These are phyloP conservation scores for Yponomeuta cagnagella DNA, from an alignment of 2,888 invertebrate species.

Conservation along the genomic window DNA sequence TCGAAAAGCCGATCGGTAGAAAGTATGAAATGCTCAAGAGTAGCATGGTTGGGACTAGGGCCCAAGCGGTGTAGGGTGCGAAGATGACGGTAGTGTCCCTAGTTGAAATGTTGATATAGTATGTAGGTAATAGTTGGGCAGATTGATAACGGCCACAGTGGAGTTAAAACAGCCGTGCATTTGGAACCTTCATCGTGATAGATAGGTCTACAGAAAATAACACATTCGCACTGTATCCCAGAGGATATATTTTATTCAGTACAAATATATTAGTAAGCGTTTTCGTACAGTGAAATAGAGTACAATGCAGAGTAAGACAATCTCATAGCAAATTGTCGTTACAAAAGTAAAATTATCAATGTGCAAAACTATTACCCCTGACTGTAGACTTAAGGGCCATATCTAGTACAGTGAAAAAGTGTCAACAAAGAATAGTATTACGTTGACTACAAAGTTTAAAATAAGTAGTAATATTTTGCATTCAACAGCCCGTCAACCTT, in stretches of 20 bases:
- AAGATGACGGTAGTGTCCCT: conserved; percentile 41
- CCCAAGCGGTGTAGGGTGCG: conserved; percentile 35
- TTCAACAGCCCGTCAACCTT: too few species aligned
- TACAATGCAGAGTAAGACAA: too few species aligned
- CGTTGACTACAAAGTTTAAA: neutral
- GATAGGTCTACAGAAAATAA: too few species aligned
- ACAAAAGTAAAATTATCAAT: neutral
- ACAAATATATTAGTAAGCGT: too few species aligned
- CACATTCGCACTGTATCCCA: too few species aligned
- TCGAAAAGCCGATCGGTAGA: conserved; percentile 23
- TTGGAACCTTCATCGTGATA: too few species aligned
- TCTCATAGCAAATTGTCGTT: too few species aligned
- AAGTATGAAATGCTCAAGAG: conserved; percentile 33
- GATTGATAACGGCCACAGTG: too few species aligned
- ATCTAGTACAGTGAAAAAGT: neutral
- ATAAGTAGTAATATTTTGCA: too few species aligned
- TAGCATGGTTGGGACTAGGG: conserved; percentile 31
- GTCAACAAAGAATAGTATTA: neutral
- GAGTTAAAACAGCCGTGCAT: too few species aligned
- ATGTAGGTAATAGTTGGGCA: neutral
- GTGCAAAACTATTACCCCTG: neutral
- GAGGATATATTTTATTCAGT: too few species aligned
- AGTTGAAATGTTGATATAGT: neutral
- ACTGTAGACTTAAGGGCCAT: neutral
- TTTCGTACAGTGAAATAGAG: too few species aligned